Evolutionary conservation across 2,113 vertebrate genomes (phyloP).

Genomic region (Chamaea fasciata): DNA sequence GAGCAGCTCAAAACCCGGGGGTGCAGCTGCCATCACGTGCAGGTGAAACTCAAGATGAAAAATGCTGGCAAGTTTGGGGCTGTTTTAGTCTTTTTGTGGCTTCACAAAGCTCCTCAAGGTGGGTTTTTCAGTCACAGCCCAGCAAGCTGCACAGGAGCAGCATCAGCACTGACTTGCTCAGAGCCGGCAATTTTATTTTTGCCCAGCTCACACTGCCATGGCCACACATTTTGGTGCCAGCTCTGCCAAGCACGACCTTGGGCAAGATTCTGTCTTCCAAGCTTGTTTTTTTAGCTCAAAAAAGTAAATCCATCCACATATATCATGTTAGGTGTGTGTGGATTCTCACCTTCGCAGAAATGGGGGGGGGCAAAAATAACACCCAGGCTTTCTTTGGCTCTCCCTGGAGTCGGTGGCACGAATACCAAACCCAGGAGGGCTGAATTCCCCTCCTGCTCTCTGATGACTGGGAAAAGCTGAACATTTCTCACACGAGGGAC

Average conservation of each 20-base stretch:
- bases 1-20: neutral
- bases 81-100: neutral
- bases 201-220: fast-evolving
- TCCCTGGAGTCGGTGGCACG: neutral
- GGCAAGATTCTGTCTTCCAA: neutral
- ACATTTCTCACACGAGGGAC: neutral
- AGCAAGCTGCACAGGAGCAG: neutral
- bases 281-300: neutral
- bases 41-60: neutral
- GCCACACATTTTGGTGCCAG: neutral
- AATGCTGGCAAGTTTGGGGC: neutral
- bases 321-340: too few relatives aligned
- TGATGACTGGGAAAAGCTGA: neutral
- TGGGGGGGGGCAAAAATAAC: neutral
- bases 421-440: neutral
- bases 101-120: neutral
- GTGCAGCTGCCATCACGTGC: fast-evolving
- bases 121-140: neutral
- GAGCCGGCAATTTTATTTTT: neutral
- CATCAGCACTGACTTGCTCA: neutral
- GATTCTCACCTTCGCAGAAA: too few relatives aligned
- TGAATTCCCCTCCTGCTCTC: neutral
- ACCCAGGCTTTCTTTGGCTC: fast-evolving
- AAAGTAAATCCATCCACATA: too few relatives aligned
- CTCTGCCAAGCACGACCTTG: neutral